Base-by-base conservation (phyloP, 2,888 invertebrate genomes). In the Orthosia gracilis region DNA sequence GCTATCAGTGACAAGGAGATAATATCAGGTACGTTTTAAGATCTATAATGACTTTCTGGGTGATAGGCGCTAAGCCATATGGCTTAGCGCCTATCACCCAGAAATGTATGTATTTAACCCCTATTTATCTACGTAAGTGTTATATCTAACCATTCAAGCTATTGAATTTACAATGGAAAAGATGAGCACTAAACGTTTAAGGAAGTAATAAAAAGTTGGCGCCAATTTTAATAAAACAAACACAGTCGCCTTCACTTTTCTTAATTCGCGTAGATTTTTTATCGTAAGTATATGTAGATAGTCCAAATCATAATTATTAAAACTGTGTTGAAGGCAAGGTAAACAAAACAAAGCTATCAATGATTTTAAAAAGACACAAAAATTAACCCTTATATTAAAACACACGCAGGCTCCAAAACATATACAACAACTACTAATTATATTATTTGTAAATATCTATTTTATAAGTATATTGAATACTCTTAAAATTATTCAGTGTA, bases 41-140 rank as follows among this genome's bases (percentile, higher is more conserved):
- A 18, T n/a, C 15, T 18, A 23, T 2, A n/a, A 45, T 23, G 1
- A 52, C 0, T 50, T 58, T 58, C 4, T 21, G 13, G n/a, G 23
- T 17, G 11, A 11, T 0, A 5, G 15, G n/a, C 31, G 77, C 52
- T 58, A 52, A 76, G 69, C 31, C n/a, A n/a, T n/a, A n/a, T n/a
- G n/a, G n/a, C n/a, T n/a, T n/a, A n/a, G n/a, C n/a, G n/a, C n/a
- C n/a, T n/a, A n/a, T n/a, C n/a, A n/a, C n/a, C n/a, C n/a, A n/a
- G n/a, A n/a, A 54, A 15, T n/a, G 15, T 2, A 18, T 50, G 15
- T 11, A 21, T 15, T 3, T 2, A 45, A 45, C 9, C 15, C 7
- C 7, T 45, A 59, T 13, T 40, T 21, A 31, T 18, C 58, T 31
- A 0, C 49, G 5, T 45, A 17, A 47, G 1, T 26, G n/a, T 49